phyloP scores from a whole-genome alignment of 2,888 invertebrate genomes.

The Apeira syringaria region DNA sequence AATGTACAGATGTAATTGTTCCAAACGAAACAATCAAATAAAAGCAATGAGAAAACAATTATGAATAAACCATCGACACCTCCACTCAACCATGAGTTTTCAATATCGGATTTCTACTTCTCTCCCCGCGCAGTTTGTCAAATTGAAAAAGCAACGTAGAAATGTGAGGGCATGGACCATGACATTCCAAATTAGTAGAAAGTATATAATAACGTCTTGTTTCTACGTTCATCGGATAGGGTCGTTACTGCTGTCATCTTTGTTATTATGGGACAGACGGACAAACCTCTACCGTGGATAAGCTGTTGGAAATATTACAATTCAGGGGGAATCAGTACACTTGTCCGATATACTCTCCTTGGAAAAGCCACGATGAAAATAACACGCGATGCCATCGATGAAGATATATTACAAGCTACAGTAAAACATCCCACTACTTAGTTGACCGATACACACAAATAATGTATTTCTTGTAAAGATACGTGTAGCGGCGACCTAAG shows the following conservation, averaged over 20 bases:
- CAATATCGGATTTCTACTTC: conserved; percentile 18
- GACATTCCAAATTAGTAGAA: conserved; percentile 35
- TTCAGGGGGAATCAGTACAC: too few relatives aligned
- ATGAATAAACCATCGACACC: conserved; percentile 8
- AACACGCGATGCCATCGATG: too few relatives aligned
- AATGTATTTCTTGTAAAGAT: too few relatives aligned
- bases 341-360: too few relatives aligned
- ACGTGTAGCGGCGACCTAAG: too few relatives aligned
- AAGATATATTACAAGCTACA: too few relatives aligned
- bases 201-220: conserved; percentile 19
- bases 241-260: conserved; percentile 7
- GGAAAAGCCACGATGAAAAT: too few relatives aligned
- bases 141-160: conserved; percentile 18
- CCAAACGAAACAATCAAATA: neutral
- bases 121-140: conserved; percentile 1
- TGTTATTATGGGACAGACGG: conserved; percentile 5
- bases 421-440: too few relatives aligned
- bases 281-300: conserved; percentile 2
- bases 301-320: too few relatives aligned
- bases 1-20: too few relatives aligned
- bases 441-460: too few relatives aligned
- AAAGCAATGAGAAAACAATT: conserved; percentile 6
- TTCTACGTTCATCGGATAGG: neutral
- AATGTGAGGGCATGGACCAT: conserved; percentile 26
- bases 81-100: conserved; percentile 16